Base-by-base conservation (phyloP, 2,113 vertebrate species). In the Chaetorhynchus papuensis region DNA sequence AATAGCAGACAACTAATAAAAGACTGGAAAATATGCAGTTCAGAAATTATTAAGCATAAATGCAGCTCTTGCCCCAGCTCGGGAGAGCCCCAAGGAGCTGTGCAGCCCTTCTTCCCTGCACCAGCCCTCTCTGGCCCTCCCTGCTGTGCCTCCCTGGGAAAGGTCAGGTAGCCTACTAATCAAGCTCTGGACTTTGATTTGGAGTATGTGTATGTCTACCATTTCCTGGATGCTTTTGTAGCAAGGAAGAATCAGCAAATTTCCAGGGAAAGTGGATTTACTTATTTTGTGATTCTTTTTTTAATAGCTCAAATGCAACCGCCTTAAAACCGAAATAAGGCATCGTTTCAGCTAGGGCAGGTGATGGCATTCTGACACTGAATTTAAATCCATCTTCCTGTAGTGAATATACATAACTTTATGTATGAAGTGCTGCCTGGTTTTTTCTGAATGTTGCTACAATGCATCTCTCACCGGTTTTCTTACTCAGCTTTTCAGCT, bases 151-250 rank as follows among this genome's bases (percentile, higher is more conserved):
- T 64, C 15, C 59, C 69, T 57, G 66, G 52, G 66, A 83, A 92
- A 92, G 71, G 59, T 63, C 88, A 83, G 79, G 90, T 30, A 83
- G 42, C 64, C 86, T 65, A 47, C 76, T 72, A 82, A 87, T 79
- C 63, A 69, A 0, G 2, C n/a, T 56, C 37, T 57, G 69, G 66
- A 37, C 41, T 93, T 87, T 54, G 39, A 77, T 61, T 88, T 86
- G 57, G 1, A 4, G 22, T 54, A 49, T 37, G 52, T 13, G 10
- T 24, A 26, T 0, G 0, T 39, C 31, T 31, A 44, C 59, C 0
- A 9, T 56, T 94, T 89, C 65, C 84, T 63, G 52, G 30, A 79
- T 68, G 53, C 74, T 84, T 94, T n/a, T 50, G 77, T 91, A 80
- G 42, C 42, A 89, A 74, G 78, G 59, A 86, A 74, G 61, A 78